A percentile compares a stretch with the other conserved stretches of the same genome.
Conservation (phyloP, 2,113 vertebrate species). For the Pelecanoides urinatrix region DNA sequence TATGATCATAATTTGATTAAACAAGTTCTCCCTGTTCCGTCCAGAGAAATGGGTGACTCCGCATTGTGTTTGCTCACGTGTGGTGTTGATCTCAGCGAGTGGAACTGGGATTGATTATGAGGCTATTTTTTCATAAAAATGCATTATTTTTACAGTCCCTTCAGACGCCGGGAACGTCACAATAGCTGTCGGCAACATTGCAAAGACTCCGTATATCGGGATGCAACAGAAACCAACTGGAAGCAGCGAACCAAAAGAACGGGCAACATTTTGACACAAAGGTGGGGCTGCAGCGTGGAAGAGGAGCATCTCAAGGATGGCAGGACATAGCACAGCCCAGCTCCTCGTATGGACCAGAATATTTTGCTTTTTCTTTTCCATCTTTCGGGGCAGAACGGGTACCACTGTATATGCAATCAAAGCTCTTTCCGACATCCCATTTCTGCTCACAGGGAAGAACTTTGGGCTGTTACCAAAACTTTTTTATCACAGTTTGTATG, state of each 20-base stretch:
- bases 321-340: background rate
- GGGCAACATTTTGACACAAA: background rate
- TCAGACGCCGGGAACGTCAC: background rate
- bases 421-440: background rate
- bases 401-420: fast-evolving
- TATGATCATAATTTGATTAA: background rate
- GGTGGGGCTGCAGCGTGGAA: background rate
- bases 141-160: background rate
- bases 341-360: background rate
- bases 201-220: fast-evolving
- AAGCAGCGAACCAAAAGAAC: fast-evolving
- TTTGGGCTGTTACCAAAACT: background rate
- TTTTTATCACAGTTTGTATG: background rate
- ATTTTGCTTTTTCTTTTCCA: background rate
- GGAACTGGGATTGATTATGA: background rate
- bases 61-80: background rate
- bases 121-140: background rate
- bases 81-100: background rate
- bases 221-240: fast-evolving
- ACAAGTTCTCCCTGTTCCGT: background rate
- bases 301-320: background rate
- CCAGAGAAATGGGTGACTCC: background rate
- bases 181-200: fast-evolving
- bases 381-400: fast-evolving
- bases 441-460: background rate